Percentiles rank a stretch among this genome's conserved stretches.
These are phyloP conservation scores for Sinelater perroti DNA, from an alignment of 2,888 invertebrate species.

Conservation along the genomic window DNA sequence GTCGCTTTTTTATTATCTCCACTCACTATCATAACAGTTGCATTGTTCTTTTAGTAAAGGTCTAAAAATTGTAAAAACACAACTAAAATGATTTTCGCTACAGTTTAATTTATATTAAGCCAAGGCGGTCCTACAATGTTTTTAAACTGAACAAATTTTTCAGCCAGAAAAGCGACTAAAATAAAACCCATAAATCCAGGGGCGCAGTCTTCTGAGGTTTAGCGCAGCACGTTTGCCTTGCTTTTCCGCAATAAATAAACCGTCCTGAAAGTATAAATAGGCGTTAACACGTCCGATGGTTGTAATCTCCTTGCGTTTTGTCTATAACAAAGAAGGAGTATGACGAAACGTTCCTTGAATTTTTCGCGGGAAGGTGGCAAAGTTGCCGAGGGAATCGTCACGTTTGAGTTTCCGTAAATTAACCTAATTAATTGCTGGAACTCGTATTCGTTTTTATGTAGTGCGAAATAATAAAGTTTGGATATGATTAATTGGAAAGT, in stretches of 20 bases:
- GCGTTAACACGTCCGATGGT: not conserved
- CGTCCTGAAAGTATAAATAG: slow-evolving; percentile 4
- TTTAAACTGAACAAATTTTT: slow-evolving; percentile 12
- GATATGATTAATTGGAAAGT: slow-evolving; percentile 30
- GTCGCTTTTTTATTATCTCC: too few species aligned
- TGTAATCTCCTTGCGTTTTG: slow-evolving; percentile 11
- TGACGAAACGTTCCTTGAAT: not conserved
- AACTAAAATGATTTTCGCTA: slow-evolving; percentile 3
- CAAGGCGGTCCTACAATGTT: slow-evolving; percentile 2
- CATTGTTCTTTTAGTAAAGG: too few species aligned
- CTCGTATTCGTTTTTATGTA: slow-evolving; percentile 6
- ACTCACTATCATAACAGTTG: too few species aligned
- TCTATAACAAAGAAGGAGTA: not conserved
- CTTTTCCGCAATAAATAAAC: slow-evolving; percentile 5
- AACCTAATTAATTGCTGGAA: slow-evolving; percentile 6
- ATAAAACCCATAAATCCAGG: slow-evolving; percentile 16
- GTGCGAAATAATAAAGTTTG: slow-evolving; percentile 26
- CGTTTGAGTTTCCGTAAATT: too few species aligned
- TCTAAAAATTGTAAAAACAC: too few species aligned
- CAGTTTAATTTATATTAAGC: slow-evolving; percentile 19
- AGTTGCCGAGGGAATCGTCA: too few species aligned
- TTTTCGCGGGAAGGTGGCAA: not conserved
- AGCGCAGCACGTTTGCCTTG: not conserved
- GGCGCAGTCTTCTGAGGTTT: not conserved
- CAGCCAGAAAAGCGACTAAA: slow-evolving; percentile 12